A percentile compares a stretch with the other conserved stretches of the same genome.
Conservation (phyloP, 2,113 vertebrate genomes). For the Eptatretus burgeri region DNA sequence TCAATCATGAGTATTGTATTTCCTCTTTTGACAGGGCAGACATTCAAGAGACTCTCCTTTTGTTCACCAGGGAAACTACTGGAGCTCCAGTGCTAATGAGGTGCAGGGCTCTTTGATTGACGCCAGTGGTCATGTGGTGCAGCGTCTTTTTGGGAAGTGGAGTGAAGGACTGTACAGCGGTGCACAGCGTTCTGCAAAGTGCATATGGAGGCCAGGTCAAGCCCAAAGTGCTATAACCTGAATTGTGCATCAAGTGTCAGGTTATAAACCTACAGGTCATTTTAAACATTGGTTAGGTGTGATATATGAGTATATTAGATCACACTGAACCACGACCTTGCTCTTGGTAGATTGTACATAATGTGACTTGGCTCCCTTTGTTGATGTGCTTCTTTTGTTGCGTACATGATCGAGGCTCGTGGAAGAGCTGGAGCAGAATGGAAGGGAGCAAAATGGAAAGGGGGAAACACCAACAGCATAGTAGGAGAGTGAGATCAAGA, state of each 20-base stretch:
- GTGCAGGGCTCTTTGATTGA: slow-evolving; percentile 87
- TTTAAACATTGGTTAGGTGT: background rate
- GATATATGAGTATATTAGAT: background rate
- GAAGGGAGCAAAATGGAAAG: too few species aligned
- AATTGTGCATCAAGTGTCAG: slow-evolving; percentile 9
- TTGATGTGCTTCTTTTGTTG: background rate
- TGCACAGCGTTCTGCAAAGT: slow-evolving; percentile 71
- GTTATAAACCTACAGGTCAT: background rate
- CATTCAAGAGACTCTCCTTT: background rate
- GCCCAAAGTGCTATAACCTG: slow-evolving; percentile 11
- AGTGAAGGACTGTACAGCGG: slow-evolving; percentile 84
- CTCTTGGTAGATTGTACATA: background rate
- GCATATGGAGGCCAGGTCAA: slow-evolving; percentile 83
- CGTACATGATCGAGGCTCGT: background rate
- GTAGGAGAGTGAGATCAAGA: too few species aligned
- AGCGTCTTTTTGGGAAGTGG: slow-evolving; percentile 92
- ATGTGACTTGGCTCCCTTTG: background rate
- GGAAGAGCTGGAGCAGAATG: too few species aligned
- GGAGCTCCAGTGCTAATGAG: slow-evolving; percentile 90
- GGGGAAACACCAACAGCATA: too few species aligned
- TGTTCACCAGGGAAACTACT: slow-evolving; percentile 53
- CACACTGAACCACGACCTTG: background rate
- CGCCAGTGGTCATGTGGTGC: slow-evolving; percentile 74
- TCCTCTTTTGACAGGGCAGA: background rate
- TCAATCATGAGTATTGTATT: background rate